These are phyloP conservation scores for Drosophila cracens DNA, from an alignment of 2,888 invertebrate genomes.

Conservation along the genomic window DNA sequence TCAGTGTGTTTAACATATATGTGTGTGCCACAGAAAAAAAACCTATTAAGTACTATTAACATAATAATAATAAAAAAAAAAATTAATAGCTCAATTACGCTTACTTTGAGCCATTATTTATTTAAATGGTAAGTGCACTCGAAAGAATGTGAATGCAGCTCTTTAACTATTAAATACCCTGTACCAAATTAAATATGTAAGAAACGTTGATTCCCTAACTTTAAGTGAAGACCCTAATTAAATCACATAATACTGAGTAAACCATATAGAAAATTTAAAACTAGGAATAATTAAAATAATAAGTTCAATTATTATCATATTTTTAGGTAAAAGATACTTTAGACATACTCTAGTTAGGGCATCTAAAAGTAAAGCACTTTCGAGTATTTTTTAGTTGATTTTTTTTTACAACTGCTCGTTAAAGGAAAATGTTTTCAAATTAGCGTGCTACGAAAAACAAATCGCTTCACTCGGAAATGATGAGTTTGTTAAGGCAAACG, in stretches of 20 bases:
- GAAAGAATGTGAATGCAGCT: neutral
- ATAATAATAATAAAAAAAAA: neutral
- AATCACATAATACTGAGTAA: neutral
- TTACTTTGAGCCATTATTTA: neutral
- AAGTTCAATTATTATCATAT: neutral
- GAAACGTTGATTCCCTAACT: neutral
- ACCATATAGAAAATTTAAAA: neutral
- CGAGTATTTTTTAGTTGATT: neutral
- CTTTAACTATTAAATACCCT: neutral
- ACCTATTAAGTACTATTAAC: neutral
- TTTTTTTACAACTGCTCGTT: conserved; percentile 24
- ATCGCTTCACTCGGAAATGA: conserved; percentile 40
- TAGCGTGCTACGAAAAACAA: conserved; percentile 25
- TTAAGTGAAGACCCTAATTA: neutral
- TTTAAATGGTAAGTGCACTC: neutral
- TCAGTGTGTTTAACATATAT: neutral
- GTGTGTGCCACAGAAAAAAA: neutral
- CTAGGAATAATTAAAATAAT: neutral
- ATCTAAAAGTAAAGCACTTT: neutral
- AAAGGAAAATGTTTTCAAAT: conserved; percentile 47
- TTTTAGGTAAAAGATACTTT: neutral
- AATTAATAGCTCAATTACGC: neutral
- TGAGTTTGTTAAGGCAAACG: conserved; percentile 58
- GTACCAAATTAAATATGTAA: neutral
- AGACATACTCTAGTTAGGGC: neutral